Conservation (phyloP, 2,113 vertebrate species). For the Pandion haliaetus region DNA sequence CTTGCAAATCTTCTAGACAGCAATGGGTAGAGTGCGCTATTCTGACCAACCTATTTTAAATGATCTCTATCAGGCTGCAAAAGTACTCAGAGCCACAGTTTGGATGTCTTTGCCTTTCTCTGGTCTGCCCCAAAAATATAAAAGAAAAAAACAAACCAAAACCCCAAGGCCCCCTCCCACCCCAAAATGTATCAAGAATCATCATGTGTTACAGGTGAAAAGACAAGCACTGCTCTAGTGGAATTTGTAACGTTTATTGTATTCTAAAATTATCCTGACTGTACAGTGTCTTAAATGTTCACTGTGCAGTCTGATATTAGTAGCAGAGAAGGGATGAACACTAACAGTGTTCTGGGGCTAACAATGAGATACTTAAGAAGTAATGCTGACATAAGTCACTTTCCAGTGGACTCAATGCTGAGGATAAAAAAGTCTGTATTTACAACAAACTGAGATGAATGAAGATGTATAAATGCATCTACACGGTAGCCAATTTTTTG, state of each 20-base stretch:
- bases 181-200: neutral
- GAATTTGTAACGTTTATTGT: neutral
- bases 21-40: neutral
- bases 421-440: neutral
- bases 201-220: neutral
- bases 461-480: neutral
- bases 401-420: neutral
- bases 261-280: neutral
- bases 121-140: neutral
- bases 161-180: neutral
- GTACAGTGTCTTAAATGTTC: neutral
- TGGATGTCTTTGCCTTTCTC: neutral
- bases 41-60: neutral
- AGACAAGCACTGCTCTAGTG: neutral
- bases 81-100: neutral
- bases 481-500: neutral
- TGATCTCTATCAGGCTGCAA: neutral
- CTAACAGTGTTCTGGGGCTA: neutral
- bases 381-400: neutral
- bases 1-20: conserved; percentile 24
- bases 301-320: neutral
- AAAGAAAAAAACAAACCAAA: neutral
- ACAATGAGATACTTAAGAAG: neutral
- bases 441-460: neutral
- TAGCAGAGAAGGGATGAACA: neutral